Conservation (phyloP, 2,113 vertebrate species). For the Scolopax mira region DNA sequence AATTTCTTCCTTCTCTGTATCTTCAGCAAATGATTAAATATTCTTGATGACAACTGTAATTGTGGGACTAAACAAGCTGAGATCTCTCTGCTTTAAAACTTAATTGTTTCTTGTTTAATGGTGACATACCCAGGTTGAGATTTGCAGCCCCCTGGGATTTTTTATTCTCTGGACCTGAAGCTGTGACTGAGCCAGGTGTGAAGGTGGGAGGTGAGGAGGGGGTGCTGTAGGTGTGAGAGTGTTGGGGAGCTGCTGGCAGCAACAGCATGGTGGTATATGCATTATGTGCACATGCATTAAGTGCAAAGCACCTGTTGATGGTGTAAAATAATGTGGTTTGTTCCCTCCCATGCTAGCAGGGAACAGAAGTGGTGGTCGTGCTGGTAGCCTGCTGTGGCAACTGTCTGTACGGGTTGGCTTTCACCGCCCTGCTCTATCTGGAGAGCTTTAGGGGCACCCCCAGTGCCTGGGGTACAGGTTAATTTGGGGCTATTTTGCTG, state of each 20-base stretch:
- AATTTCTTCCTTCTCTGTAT: neutral
- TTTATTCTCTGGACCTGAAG: neutral
- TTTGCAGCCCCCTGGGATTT: neutral
- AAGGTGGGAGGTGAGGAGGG: accelerated
- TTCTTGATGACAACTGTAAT: neutral
- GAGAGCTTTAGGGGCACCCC: neutral
- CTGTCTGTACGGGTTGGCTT: neutral
- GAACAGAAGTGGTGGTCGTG: neutral
- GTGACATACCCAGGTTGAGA: neutral
- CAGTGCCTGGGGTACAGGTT: neutral
- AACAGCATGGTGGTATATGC: no score
- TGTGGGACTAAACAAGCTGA: neutral
- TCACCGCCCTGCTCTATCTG: neutral
- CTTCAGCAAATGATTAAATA: neutral
- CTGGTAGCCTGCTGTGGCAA: neutral
- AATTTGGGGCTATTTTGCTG: neutral
- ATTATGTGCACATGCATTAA: accelerated
- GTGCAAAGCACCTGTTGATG: neutral
- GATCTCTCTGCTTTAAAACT: neutral
- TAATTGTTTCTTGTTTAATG: neutral
- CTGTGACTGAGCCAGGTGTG: neutral
- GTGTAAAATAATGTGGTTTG: neutral
- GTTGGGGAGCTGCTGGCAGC: neutral
- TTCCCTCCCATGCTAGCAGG: accelerated
- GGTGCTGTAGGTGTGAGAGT: neutral